Conservation (phyloP, 2,888 invertebrate species). For the Dryomyza anilis region DNA sequence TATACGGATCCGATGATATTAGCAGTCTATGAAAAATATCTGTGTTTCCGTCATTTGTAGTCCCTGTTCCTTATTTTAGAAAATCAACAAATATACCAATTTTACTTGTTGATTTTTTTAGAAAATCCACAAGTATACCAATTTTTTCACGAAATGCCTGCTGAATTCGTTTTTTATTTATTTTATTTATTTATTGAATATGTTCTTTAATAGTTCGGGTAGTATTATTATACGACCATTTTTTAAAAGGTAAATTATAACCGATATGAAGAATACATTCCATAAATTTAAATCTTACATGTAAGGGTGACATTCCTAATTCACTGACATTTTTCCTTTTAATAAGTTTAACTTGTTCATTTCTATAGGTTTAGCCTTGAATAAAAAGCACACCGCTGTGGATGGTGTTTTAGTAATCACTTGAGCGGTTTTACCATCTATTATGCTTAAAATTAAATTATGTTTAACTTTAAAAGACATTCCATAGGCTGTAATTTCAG, state of each 20-base stretch:
- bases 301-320: not conserved
- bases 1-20: too few relatives aligned
- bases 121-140: too few relatives aligned
- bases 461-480: not conserved
- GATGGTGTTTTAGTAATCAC: not conserved
- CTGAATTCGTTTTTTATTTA: too few relatives aligned
- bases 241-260: not conserved
- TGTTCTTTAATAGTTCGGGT: too few relatives aligned
- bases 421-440: not conserved
- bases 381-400: not conserved
- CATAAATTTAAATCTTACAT: too few relatives aligned
- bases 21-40: too few relatives aligned
- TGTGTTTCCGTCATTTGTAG: not conserved
- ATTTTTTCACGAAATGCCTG: too few relatives aligned
- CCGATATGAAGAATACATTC: not conserved
- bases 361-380: not conserved
- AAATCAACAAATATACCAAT: not conserved
- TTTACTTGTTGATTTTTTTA: not conserved
- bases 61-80: not conserved
- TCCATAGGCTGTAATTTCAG: not conserved
- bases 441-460: not conserved
- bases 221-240: too few relatives aligned
- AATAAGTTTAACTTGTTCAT: not conserved
- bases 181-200: too few relatives aligned
- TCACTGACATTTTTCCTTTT: not conserved